A percentile compares a stretch with the other conserved stretches of the same genome.
phyloP scores from a whole-genome alignment of 2,888 invertebrate genomes.

The Dryobota labecula region DNA sequence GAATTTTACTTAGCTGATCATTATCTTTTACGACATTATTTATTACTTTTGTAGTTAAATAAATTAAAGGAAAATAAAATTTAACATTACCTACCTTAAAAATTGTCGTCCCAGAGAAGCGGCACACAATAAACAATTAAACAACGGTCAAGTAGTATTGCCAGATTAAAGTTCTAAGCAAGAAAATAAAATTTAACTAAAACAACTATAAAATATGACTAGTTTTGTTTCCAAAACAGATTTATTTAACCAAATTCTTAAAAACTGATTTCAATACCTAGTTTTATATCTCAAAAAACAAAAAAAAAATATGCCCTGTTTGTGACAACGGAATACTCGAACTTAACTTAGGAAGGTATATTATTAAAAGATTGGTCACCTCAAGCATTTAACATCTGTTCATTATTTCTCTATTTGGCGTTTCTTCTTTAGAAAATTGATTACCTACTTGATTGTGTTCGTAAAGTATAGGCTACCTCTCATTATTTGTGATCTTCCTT shows the following conservation, averaged over 20 bases:
- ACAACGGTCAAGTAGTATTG: not conserved
- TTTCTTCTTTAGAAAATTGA: conserved; percentile 26
- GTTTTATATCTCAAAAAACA: not conserved
- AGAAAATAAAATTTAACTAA: not conserved
- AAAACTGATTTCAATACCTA: not conserved
- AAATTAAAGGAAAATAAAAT: not conserved
- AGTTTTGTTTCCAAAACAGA: not conserved
- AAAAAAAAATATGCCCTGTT: no score
- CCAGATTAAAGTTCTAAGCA: no score
- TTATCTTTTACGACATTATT: conserved; percentile 22
- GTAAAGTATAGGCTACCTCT: conserved; percentile 27
- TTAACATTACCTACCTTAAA: not conserved
- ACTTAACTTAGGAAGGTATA: not conserved
- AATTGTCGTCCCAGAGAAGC: not conserved
- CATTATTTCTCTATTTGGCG: not conserved
- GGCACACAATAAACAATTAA: not conserved
- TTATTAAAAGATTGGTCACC: not conserved
- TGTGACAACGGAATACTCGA: not conserved
- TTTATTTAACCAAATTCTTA: not conserved
- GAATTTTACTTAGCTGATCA: conserved; percentile 29
- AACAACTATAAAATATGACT: not conserved
- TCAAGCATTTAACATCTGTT: not conserved
- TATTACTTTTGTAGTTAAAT: conserved; percentile 22
- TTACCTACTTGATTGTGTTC: conserved; percentile 32
- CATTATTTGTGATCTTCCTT: conserved; percentile 30